These are phyloP conservation scores for Neolamprologus falcicula DNA, from an alignment of 2,113 vertebrate species.

Conservation along the genomic window DNA sequence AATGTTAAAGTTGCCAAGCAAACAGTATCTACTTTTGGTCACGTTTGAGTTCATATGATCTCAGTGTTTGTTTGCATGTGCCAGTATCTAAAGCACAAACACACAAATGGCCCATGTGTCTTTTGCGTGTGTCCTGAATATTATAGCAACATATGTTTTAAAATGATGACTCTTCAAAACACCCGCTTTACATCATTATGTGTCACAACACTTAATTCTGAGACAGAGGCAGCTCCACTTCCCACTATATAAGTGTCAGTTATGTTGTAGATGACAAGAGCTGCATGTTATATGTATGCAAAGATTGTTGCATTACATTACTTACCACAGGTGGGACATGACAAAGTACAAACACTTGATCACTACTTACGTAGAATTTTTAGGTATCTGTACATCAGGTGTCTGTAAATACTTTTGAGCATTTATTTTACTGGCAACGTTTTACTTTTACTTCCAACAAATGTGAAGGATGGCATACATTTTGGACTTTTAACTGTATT, in stretches of 20 bases:
- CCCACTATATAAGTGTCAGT: constrained; percentile 16
- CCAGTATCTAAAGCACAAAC: not conserved
- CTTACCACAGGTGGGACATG: not conserved
- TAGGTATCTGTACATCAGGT: not conserved
- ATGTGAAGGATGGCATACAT: not conserved
- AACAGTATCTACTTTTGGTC: not conserved
- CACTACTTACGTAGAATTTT: accelerated
- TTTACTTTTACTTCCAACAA: not conserved
- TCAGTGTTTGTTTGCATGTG: not conserved
- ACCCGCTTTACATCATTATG: not conserved
- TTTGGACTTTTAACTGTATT: not conserved
- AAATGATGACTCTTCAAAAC: not conserved
- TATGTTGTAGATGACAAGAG: not conserved
- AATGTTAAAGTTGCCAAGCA: constrained; percentile 16
- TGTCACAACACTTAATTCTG: constrained; percentile 32
- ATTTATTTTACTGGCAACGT: not conserved
- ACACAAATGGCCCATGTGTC: not conserved
- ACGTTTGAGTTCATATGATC: not conserved
- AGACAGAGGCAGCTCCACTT: constrained; percentile 16
- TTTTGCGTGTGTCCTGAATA: not conserved
- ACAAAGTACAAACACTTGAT: not conserved
- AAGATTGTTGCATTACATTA: not conserved
- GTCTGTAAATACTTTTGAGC: not conserved
- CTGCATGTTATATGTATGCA: not conserved
- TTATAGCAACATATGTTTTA: not conserved